Base-by-base conservation (phyloP, 2,113 vertebrate species). In the Hippoglossus stenolepis region DNA sequence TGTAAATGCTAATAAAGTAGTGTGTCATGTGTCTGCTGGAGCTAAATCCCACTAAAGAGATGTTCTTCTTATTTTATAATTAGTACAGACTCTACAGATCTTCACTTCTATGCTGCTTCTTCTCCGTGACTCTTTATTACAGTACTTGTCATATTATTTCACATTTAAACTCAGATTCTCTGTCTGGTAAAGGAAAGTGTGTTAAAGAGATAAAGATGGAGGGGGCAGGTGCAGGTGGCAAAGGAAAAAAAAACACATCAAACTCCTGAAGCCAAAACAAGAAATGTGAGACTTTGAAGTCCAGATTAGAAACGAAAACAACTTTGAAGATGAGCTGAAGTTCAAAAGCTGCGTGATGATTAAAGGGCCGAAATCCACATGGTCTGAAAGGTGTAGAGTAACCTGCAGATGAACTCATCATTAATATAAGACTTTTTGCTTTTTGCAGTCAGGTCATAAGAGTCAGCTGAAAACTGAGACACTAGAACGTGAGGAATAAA, bases 281-380 rank as follows among this genome's bases (percentile, higher is more conserved):
- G 1, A 21, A 3, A n/a, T 43, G 6, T 2, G 0, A 20, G 14
- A 9, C 43, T 79, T 85, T 75, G 45, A 79, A 84, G 53, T 49
- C 4, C 1, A 0, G 0, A 28, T 53, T 18, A 7, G 9, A 40
- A 21, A 76, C 28, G 17, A 40, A 5, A 12, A 10, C 58, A 61
- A 38, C 49, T 85, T 70, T 80, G 53, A 73, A 74, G 60, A 57
- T 10, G 7, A 31, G 47, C 45, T 58, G 45, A 74, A 80, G 73
- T 53, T 76, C 4, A 59, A 8, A 23, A 4, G 4, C 53, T 18
- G 0, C 15, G 45, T 17, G 14, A 49, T 18, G 45, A 49, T 49
- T 2, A 49, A 49, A 49, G 45, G 17, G 45, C 6, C 2, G 15
- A 49, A 49, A 12, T 43, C 40, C 40, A 12, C 40, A 43, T 13